phyloP scores from a whole-genome alignment of 1,140 invertebrate genomes.

The Aphaenogaster ashmeadi region DNA sequence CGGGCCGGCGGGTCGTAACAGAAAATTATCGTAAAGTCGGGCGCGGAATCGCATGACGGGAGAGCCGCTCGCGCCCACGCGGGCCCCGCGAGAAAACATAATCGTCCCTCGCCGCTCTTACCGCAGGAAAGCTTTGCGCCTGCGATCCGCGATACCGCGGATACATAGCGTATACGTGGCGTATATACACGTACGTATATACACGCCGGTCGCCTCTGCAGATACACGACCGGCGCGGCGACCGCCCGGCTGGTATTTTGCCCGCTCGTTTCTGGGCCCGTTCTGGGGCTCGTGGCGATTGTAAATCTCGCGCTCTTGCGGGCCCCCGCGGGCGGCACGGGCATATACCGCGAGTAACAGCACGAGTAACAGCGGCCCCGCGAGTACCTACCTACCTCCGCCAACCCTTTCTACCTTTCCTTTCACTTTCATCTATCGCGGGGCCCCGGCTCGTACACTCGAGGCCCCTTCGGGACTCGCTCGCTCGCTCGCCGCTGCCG shows the following conservation, averaged over 20 bases:
- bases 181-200: not conserved
- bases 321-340: slow-evolving; percentile 69
- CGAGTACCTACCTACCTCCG: slow-evolving; percentile 77
- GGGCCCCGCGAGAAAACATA: slow-evolving; percentile 5
- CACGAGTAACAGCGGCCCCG: slow-evolving; percentile 71
- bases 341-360: slow-evolving; percentile 71
- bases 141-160: slow-evolving; percentile 32
- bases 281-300: slow-evolving; percentile 75
- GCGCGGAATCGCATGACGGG: slow-evolving; percentile 50
- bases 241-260: slow-evolving; percentile 69
- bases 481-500: slow-evolving; percentile 40
- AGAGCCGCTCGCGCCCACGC: slow-evolving; percentile 61
- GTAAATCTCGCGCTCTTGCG: slow-evolving; percentile 79
- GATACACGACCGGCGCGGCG: slow-evolving; percentile 31
- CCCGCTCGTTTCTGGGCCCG: slow-evolving; percentile 64
- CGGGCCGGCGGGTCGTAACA: slow-evolving; percentile 13
- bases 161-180: slow-evolving; percentile 11
- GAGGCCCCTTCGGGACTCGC: slow-evolving; percentile 74
- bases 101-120: slow-evolving; percentile 12
- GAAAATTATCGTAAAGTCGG: slow-evolving; percentile 59
- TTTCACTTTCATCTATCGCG: slow-evolving; percentile 85
- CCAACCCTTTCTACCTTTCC: slow-evolving; percentile 85
- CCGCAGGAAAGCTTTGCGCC: slow-evolving; percentile 27
- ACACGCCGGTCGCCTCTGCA: slow-evolving; percentile 32
- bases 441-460: slow-evolving; percentile 52